Percentiles rank a stretch among this genome's conserved stretches.
These are phyloP conservation scores for Etheostoma cragini DNA, from an alignment of 2,113 vertebrate genomes.

Conservation along the genomic window DNA sequence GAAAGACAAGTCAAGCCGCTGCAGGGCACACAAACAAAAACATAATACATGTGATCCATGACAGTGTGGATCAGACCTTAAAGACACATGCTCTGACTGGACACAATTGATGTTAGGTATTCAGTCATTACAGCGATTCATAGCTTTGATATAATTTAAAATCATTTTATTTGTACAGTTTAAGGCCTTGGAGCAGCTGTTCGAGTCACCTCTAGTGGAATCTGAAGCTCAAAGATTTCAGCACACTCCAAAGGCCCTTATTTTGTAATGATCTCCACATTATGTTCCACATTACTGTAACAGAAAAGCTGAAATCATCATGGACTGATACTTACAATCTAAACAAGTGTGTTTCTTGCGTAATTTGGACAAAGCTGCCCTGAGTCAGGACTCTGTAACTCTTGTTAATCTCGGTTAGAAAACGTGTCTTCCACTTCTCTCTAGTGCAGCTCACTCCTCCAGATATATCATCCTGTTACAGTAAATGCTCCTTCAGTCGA, in stretches of 20 bases:
- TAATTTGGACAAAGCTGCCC: conserved; percentile 29
- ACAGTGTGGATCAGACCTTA: conserved; percentile 3
- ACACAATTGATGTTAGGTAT: conserved; percentile 9
- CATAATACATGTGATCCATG: conserved; percentile 36
- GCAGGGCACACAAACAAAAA: conserved; percentile 36
- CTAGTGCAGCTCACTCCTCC: conserved; percentile 56
- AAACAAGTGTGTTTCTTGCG: conserved; percentile 14
- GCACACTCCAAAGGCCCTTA: not conserved
- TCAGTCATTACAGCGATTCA: conserved; percentile 23
- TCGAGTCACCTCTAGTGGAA: conserved; percentile 20
- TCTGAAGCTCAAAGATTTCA: not conserved
- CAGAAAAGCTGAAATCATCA: conserved; percentile 16
- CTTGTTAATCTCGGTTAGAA: conserved; percentile 40
- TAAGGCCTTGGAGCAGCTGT: conserved; percentile 41
- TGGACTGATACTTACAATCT: conserved; percentile 4
- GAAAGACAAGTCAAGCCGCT: conserved; percentile 15
- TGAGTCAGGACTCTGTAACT: conserved; percentile 21
- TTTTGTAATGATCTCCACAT: conserved; percentile 24
- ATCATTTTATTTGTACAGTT: conserved; percentile 39
- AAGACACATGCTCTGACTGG: conserved; percentile 18
- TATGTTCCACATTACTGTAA: conserved; percentile 21
- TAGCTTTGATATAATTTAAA: conserved; percentile 46
- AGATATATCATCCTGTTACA: conserved; percentile 72
- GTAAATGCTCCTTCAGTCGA: conserved; percentile 68
- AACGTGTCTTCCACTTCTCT: conserved; percentile 47